These are phyloP conservation scores for Myanophis thanlyinensis DNA, from an alignment of 2,113 vertebrate species.

Conservation along the genomic window DNA sequence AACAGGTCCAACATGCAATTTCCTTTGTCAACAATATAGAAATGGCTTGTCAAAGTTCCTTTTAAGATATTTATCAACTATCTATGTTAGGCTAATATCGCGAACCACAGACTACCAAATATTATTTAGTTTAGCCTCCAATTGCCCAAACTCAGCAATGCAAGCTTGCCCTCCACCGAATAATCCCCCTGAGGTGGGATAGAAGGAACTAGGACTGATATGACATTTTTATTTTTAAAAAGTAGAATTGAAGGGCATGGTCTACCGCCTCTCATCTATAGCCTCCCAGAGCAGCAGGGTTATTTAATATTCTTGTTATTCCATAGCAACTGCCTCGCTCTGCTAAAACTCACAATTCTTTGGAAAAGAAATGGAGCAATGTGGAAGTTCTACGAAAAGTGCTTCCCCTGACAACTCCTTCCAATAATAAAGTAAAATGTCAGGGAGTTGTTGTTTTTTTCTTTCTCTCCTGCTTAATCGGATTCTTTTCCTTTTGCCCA, in stretches of 20 bases:
- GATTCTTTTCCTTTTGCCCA: constrained; percentile 59
- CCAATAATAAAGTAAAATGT: constrained; percentile 51
- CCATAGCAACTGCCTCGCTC: background rate
- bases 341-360: background rate
- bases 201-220: background rate
- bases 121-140: background rate
- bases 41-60: background rate
- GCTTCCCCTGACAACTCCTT: background rate
- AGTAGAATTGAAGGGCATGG: constrained; percentile 15
- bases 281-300: background rate
- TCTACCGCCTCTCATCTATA: constrained; percentile 3
- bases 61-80: background rate
- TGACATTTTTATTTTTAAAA: background rate
- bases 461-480: constrained; percentile 54
- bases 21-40: background rate
- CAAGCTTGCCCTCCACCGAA: no score
- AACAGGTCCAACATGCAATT: background rate
- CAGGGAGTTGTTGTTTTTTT: constrained; percentile 35
- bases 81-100: background rate
- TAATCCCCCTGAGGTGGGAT: background rate
- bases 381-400: constrained; percentile 26
- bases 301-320: background rate
- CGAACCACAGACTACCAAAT: background rate
- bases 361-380: constrained; percentile 6
- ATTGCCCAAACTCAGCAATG: background rate